Percentiles rank a stretch among this genome's conserved stretches.
phyloP scores from a whole-genome alignment of 2,797 vertebrate genomes.

The Lepus oiostolus region DNA sequence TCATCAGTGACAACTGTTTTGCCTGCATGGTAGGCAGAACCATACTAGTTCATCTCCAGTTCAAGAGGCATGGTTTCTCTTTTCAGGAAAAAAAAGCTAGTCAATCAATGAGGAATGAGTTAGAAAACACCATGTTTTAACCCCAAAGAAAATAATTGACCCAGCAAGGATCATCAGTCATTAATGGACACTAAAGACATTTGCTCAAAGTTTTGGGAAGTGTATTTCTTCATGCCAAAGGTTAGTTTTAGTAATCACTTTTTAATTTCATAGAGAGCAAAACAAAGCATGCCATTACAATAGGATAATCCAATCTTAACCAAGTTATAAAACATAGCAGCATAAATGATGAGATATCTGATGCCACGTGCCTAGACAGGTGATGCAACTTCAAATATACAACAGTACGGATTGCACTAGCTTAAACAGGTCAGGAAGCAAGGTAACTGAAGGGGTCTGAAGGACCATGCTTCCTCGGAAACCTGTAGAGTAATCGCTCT shows the following conservation, averaged over 20 bases:
- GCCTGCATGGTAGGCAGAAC: not conserved
- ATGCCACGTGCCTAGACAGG: fast-evolving
- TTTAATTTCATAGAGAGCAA: not conserved
- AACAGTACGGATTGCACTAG: fast-evolving
- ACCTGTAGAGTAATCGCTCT: fast-evolving
- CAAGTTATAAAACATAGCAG: too few species aligned
- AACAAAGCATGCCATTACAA: not conserved
- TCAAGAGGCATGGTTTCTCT: not conserved
- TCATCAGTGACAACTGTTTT: not conserved
- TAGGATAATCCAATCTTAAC: not conserved
- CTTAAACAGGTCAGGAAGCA: not conserved
- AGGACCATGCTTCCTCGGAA: not conserved
- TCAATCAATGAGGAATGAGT: not conserved
- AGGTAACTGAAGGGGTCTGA: too few species aligned
- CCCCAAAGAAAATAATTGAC: not conserved
- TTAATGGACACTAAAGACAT: not conserved
- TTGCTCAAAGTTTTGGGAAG: not conserved
- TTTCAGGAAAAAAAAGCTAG: not conserved
- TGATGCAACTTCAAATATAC: fast-evolving
- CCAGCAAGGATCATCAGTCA: not conserved
- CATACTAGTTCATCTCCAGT: not conserved
- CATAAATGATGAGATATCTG: not conserved
- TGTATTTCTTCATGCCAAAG: not conserved
- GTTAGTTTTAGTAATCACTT: not conserved
- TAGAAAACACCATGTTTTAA: not conserved